Evolutionary conservation across 1,140 invertebrate genomes (phyloP).

Genomic region (Brachionus calyciflorus): DNA sequence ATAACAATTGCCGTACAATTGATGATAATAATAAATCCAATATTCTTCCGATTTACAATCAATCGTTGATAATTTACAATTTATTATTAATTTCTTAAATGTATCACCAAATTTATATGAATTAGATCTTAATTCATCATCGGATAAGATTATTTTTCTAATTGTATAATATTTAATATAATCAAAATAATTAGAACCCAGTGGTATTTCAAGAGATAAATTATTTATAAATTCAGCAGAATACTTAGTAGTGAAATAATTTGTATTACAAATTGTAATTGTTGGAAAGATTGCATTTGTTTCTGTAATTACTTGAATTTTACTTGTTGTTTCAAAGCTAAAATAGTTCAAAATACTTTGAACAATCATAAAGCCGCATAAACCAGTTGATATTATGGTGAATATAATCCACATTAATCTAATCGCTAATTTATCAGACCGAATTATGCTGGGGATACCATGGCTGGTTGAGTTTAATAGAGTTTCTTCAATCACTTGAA

Average conservation of each 20-base stretch:
- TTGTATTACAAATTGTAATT: slow-evolving; percentile 8
- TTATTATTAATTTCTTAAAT: neutral
- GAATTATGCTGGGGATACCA: no score
- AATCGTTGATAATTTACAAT: neutral
- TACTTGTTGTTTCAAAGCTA: neutral
- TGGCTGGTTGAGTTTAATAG: no score
- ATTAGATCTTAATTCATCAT: neutral
- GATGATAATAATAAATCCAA: neutral
- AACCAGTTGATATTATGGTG: no score
- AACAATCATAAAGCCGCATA: no score
- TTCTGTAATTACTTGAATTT: neutral
- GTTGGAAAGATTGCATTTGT: neutral
- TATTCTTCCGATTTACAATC: neutral
- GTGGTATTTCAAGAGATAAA: no score
- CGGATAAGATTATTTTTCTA: neutral
- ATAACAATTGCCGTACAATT: slow-evolving; percentile 16
- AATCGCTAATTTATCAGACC: no score
- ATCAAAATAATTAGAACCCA: neutral
- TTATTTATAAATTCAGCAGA: neutral
- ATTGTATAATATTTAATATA: neutral
- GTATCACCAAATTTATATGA: neutral
- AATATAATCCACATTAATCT: no score
- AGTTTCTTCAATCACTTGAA: no score
- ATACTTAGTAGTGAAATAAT: neutral
- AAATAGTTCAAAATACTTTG: neutral